Conservation (phyloP, 2,113 vertebrate species). For the Silurus meridionalis region DNA sequence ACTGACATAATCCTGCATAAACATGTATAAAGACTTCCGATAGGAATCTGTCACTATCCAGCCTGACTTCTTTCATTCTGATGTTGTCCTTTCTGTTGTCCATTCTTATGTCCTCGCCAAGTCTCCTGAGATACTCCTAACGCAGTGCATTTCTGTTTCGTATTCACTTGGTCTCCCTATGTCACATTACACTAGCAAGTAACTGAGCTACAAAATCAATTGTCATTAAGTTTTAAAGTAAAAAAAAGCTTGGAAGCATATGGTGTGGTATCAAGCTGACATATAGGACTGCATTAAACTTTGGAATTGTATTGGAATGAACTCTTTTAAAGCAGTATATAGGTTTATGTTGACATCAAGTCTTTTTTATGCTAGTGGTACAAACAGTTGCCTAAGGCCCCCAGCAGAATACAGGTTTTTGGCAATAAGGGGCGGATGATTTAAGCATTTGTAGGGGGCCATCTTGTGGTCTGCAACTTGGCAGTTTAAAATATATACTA, state of each 20-base stretch:
- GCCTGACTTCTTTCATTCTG: neutral
- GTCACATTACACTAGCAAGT: neutral
- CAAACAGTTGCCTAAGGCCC: neutral
- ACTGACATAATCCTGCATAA: conserved; percentile 5
- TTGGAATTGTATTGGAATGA: neutral
- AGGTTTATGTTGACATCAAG: neutral
- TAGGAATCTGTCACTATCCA: neutral
- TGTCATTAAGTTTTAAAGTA: neutral
- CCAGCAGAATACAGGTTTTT: neutral
- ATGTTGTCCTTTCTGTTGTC: no score
- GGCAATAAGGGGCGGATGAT: neutral
- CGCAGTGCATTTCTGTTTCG: neutral
- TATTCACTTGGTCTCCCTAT: neutral
- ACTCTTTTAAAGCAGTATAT: neutral
- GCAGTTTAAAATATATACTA: no score
- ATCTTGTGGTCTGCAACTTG: neutral
- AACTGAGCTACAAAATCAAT: neutral
- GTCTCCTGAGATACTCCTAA: neutral
- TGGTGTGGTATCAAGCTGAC: neutral
- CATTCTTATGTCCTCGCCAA: neutral
- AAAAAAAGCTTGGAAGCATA: neutral
- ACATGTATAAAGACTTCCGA: neutral
- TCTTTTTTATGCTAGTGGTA: neutral
- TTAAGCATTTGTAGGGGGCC: neutral
- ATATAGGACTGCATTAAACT: neutral